phyloP scores from a whole-genome alignment of 1,140 invertebrate species.

The Ditylenchus dipsaci region DNA sequence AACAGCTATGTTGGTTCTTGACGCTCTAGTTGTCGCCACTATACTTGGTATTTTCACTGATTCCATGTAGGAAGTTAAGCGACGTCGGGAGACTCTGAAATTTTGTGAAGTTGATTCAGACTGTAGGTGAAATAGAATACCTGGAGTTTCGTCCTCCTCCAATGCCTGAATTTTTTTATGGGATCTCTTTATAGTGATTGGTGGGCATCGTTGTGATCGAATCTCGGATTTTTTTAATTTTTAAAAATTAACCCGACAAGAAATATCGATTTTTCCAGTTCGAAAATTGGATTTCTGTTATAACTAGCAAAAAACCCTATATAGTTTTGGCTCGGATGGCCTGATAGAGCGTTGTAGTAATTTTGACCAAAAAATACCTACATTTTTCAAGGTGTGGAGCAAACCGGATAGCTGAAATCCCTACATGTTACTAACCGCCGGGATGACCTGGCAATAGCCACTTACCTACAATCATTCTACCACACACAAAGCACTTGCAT shows the following conservation, averaged over 20 bases:
- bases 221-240: no score
- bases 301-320: no score
- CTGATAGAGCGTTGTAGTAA: no score
- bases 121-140: conserved; percentile 1
- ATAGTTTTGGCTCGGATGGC: no score
- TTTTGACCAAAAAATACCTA: no score
- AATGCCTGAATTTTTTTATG: conserved; percentile 6
- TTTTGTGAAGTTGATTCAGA: neutral
- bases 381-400: conserved; percentile 45
- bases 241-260: no score
- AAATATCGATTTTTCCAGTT: no score
- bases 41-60: neutral
- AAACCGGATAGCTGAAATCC: conserved; percentile 40
- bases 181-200: no score
- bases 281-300: no score
- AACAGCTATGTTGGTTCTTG: neutral
- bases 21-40: neutral
- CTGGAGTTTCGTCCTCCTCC: conserved; percentile 39
- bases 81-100: neutral
- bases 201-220: no score
- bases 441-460: conserved; percentile 10
- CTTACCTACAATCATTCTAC: conserved; percentile 37
- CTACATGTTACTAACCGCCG: no score
- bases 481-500: conserved; percentile 23
- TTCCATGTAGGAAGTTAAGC: neutral